phyloP scores from a whole-genome alignment of 2,888 invertebrate genomes.

The Troides helena region DNA sequence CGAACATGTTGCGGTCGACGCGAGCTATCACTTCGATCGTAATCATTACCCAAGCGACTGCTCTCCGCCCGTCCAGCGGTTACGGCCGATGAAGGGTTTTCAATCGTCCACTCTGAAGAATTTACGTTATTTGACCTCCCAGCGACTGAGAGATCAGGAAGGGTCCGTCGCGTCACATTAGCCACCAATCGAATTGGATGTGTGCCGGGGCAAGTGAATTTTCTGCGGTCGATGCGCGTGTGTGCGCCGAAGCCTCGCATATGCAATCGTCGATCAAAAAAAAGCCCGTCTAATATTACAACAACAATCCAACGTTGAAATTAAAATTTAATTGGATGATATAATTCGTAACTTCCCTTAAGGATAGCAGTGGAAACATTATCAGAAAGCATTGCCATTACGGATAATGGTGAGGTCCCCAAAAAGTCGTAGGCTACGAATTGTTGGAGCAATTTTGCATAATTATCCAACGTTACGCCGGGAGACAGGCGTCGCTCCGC shows the following conservation, averaged over 20 bases:
- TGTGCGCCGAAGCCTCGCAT: slow-evolving; percentile 68
- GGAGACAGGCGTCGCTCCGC: slow-evolving; percentile 61
- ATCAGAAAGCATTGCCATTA: slow-evolving; percentile 77
- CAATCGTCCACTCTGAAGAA: slow-evolving; percentile 48
- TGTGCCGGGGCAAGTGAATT: slow-evolving; percentile 64
- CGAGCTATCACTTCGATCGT: slow-evolving; percentile 66
- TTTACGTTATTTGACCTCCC: slow-evolving; percentile 49
- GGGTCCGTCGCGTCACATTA: slow-evolving; percentile 66
- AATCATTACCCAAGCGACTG: slow-evolving; percentile 64
- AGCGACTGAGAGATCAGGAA: slow-evolving; percentile 56
- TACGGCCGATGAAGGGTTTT: slow-evolving; percentile 52
- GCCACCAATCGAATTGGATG: slow-evolving; percentile 63
- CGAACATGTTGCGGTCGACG: slow-evolving; percentile 69
- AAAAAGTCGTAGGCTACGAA: slow-evolving; percentile 74
- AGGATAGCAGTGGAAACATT: slow-evolving; percentile 73
- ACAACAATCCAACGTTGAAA: slow-evolving; percentile 47
- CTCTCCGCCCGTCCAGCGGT: slow-evolving; percentile 52
- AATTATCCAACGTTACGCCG: slow-evolving; percentile 67
- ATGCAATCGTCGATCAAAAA: slow-evolving; percentile 67
- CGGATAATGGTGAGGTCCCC: slow-evolving; percentile 74
- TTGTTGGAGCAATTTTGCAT: slow-evolving; percentile 78
- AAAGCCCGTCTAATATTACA: slow-evolving; percentile 59
- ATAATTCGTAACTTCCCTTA: slow-evolving; percentile 57
- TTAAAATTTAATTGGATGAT: slow-evolving; percentile 46
- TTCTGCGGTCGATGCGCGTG: slow-evolving; percentile 64